Base-by-base conservation (phyloP, 2,113 vertebrate species). In the Dendrocopos noguchii region DNA sequence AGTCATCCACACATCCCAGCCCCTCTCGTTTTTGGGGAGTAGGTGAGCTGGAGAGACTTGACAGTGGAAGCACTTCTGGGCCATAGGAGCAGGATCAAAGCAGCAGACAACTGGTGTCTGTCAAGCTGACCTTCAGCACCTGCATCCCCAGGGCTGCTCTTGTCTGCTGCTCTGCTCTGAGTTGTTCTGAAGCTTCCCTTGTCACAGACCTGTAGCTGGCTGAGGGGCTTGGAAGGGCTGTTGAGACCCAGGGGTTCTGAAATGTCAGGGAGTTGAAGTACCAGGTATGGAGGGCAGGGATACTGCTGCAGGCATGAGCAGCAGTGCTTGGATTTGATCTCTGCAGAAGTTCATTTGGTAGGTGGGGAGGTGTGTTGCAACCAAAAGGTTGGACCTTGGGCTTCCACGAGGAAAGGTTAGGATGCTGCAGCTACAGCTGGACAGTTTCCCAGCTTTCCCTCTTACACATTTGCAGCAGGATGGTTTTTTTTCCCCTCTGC, bases 241-340 rank as follows among this genome's bases (percentile, higher is more conserved):
- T 20, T 63, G 52, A 61, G 14, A 6, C 25, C 3, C 0, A 0
- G 10, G 4, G 42, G 3, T 17, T 60, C 55, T 8, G 9, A n/a
- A 81, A 28, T 3, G 1, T 11, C 20, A 24, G 71, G 39, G 27
- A 39, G 34, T 42, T 27, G 66, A 27, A 34, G 42, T 42, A 4
- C 16, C 0, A 33, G 7, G 1, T 22, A 10, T 39, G 39, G 21
- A 29, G 61, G n/a, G 59, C 47, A 28, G 20, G 11, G 25, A 5
- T n/a, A 12, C 53, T 28, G 11, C 29, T 20, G 53, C 19, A 21
- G 31, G 5, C 2, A 0, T 9, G n/a, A 18, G 28, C 22, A 28
- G 8, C 2, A 29, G 34, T 3, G 1, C 27, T 42, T 33, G 66
- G 7, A 3, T 83, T 84, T 36, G 19, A 8, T 71, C 13, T 34